phyloP scores from a whole-genome alignment of 2,888 invertebrate genomes.

The Rhorus exstirpatorius region DNA sequence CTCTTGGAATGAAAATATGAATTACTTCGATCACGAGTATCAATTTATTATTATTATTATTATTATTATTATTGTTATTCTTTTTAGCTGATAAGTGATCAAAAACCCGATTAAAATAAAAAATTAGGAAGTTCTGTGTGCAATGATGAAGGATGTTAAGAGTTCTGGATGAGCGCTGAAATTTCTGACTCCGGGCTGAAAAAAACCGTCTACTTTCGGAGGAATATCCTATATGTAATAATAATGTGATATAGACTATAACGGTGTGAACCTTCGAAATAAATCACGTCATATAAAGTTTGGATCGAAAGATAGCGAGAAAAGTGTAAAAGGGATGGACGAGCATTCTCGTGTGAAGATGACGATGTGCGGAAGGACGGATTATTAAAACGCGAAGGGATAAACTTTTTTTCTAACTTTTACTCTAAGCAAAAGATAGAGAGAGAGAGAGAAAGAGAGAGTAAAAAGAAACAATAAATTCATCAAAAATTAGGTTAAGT shows the following conservation, averaged over 20 bases:
- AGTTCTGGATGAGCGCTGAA: too few species aligned
- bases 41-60: too few species aligned
- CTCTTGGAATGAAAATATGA: too few species aligned
- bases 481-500: slow-evolving; percentile 23
- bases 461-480: not conserved
- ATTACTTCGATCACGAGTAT: too few species aligned
- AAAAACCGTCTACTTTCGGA: not conserved
- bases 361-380: slow-evolving; percentile 34
- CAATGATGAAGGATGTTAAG: too few species aligned
- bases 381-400: slow-evolving; percentile 36
- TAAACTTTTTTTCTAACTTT: slow-evolving; percentile 34
- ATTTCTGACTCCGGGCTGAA: too few species aligned
- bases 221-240: slow-evolving; percentile 33
- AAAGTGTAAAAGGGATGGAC: slow-evolving; percentile 30
- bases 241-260: slow-evolving; percentile 45
- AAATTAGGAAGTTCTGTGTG: too few species aligned
- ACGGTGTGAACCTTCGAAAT: slow-evolving; percentile 26
- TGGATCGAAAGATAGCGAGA: slow-evolving; percentile 33
- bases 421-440: slow-evolving; percentile 1
- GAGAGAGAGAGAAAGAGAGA: slow-evolving; percentile 8
- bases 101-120: too few species aligned
- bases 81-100: too few species aligned
- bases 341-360: slow-evolving; percentile 27
- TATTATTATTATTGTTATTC: too few species aligned
- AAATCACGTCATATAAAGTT: slow-evolving; percentile 49